Evolutionary conservation across 2,113 vertebrate genomes (phyloP), one percentile per base, ranked within the genome.

Genomic region (Geococcyx californianus): DNA sequence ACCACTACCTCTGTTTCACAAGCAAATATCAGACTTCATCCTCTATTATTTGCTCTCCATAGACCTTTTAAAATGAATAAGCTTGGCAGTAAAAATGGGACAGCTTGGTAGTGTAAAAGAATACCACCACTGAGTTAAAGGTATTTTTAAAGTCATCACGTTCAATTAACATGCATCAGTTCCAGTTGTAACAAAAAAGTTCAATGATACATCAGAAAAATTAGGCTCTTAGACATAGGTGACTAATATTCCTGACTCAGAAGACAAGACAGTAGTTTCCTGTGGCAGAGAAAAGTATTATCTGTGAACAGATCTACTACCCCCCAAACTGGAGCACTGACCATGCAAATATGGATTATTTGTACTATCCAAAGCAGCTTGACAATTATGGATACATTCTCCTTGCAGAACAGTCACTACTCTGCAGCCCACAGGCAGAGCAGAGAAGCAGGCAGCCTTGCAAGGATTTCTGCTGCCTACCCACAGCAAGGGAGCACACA

Each of bases 11-110:
- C 81, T 69, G 63, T 80, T 95, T 86, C 69, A 84, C 62, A 96
- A 72, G 90, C 69, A 95, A 95, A 93, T 84, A 60, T 91, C 93
- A 95, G 68, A 59, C 68, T 94, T 94, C 49, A 94, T 89, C 69
- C 69, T 34, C 47, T 78, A 70, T 87, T 79, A 93, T 94, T 95
- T 95, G 84, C 28, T 91, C 81, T 93, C 87, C 81, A 68, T 84
- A 67, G 69, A 92, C 84, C 56, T 96, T 96, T 93, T 59, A 84
- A 86, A 95, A 69, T 52, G 8, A 81, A 67, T 63, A 92, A 77
- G 33, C 42, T 74, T 86, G n/a, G 66, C 38, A 80, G 38, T 38
- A 81, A 64, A 80, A 89, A 83, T 67, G 20, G 40, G 59, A 73
- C 28, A 58, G 25, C 15, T 78, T 69, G 10, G 54, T 7, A 54